Conservation (phyloP, 2,113 vertebrate genomes). For the Ancistrus triradiatus region DNA sequence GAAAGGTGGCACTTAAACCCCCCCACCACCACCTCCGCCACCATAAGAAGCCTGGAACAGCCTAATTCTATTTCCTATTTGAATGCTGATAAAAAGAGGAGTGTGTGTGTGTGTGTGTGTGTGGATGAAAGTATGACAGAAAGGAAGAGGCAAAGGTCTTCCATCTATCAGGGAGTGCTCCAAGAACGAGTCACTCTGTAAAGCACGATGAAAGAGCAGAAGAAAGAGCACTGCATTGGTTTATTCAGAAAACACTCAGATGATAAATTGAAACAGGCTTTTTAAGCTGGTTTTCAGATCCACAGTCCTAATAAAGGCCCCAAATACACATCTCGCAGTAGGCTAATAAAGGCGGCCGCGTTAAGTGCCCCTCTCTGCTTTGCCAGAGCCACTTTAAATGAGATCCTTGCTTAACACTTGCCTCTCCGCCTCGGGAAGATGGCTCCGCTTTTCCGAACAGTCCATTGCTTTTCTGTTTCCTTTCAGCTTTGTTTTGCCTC, state of each 20-base stretch:
- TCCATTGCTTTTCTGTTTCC: constrained; percentile 64
- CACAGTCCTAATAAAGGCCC: constrained; percentile 70
- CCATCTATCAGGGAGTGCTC: constrained; percentile 63
- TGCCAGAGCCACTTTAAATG: constrained; percentile 68
- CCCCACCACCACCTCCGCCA: constrained; percentile 21
- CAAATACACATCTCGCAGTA: constrained; percentile 67
- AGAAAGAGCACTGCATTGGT: constrained; percentile 69
- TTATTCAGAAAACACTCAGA: constrained; percentile 74
- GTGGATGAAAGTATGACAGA: constrained; percentile 62
- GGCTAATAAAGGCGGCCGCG: constrained; percentile 62
- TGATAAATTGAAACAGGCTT: constrained; percentile 72
- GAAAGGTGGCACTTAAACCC: constrained; percentile 51
- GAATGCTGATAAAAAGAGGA: constrained; percentile 63
- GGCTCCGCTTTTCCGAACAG: constrained; percentile 59
- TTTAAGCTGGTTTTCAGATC: constrained; percentile 76
- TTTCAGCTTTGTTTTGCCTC: constrained; percentile 72
- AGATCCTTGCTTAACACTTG: constrained; percentile 71
- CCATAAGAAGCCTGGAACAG: constrained; percentile 41
- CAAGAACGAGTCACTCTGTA: constrained; percentile 65
- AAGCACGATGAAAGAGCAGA: constrained; percentile 69
- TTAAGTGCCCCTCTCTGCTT: constrained; percentile 70
- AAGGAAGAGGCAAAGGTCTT: constrained; percentile 68
- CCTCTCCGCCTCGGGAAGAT: constrained; percentile 64
- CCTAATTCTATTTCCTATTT: constrained; percentile 73
- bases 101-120: constrained; percentile 5